A percentile compares a stretch with the other conserved stretches of the same genome.
phyloP scores from a whole-genome alignment of 2,888 invertebrate species.

The Eristalis intricaria region DNA sequence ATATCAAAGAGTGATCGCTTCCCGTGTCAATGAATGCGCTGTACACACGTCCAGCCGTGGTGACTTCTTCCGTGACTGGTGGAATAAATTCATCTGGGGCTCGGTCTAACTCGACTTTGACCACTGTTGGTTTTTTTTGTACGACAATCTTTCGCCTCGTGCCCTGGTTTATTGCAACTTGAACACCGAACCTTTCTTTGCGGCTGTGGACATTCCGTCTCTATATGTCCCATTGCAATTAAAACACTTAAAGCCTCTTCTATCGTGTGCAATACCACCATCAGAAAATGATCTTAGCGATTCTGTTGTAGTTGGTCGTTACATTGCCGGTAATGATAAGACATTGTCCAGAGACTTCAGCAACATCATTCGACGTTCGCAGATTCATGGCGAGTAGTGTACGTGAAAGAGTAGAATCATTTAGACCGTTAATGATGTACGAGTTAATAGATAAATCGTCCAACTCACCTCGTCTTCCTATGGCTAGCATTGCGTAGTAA shows the following conservation, averaged over 20 bases:
- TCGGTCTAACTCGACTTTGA: too few species aligned
- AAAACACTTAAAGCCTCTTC: constrained; percentile 24
- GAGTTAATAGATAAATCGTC: constrained; percentile 41
- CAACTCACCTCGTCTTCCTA: constrained; percentile 1
- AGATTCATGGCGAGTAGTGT: constrained; percentile 58
- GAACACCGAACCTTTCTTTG: too few species aligned
- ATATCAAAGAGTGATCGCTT: constrained; percentile 49
- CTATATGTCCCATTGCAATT: constrained; percentile 58
- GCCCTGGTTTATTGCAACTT: too few species aligned
- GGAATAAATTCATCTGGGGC: background rate
- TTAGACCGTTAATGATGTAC: constrained; percentile 63
- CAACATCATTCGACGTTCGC: constrained; percentile 39
- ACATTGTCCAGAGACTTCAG: constrained; percentile 55
- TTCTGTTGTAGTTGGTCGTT: background rate
- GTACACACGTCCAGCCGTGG: too few species aligned
- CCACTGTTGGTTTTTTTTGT: too few species aligned
- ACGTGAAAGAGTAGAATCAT: constrained; percentile 50
- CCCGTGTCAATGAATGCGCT: too few species aligned
- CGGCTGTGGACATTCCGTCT: constrained; percentile 20
- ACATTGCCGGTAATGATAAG: background rate
- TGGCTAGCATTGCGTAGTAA: constrained; percentile 59
- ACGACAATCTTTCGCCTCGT: too few species aligned
- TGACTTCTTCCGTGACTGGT: constrained; percentile 32
- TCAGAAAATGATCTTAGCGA: background rate
- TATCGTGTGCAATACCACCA: background rate